Conservation (phyloP, 2,888 invertebrate genomes). For the Cephus rjabovi region DNA sequence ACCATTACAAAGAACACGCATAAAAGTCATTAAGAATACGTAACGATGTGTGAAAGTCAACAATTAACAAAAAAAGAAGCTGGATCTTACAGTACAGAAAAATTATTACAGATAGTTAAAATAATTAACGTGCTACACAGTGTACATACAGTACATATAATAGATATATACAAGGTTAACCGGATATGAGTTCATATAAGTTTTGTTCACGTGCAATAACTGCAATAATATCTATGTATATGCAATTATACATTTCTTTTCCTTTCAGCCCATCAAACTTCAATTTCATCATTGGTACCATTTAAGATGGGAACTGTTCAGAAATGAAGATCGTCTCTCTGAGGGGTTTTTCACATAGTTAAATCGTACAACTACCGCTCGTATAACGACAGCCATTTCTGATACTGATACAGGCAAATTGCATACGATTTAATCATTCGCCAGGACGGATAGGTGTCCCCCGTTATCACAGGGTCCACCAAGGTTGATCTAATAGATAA, state of each 20-base stretch:
- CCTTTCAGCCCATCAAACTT: background rate
- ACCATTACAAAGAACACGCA: background rate
- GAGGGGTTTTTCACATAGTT: background rate
- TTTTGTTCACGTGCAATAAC: background rate
- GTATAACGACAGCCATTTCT: background rate
- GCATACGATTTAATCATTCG: background rate
- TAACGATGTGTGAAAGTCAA: background rate
- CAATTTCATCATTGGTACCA: background rate
- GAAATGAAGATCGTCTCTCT: background rate
- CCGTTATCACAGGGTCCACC: slow-evolving; percentile 38
- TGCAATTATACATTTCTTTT: background rate
- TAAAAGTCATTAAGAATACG: background rate
- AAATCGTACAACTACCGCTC: background rate
- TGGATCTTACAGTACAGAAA: background rate
- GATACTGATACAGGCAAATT: slow-evolving; percentile 3
- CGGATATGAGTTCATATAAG: background rate
- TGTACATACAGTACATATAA: background rate
- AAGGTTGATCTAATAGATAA: slow-evolving; percentile 54
- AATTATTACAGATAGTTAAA: background rate
- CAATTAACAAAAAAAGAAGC: background rate
- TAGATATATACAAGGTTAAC: background rate
- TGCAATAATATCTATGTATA: background rate
- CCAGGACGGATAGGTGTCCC: slow-evolving; percentile 4
- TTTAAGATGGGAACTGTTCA: background rate
- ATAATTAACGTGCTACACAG: background rate